Evolutionary conservation across 2,113 vertebrate species (phyloP).

Genomic region (Toxotes chatareus): DNA sequence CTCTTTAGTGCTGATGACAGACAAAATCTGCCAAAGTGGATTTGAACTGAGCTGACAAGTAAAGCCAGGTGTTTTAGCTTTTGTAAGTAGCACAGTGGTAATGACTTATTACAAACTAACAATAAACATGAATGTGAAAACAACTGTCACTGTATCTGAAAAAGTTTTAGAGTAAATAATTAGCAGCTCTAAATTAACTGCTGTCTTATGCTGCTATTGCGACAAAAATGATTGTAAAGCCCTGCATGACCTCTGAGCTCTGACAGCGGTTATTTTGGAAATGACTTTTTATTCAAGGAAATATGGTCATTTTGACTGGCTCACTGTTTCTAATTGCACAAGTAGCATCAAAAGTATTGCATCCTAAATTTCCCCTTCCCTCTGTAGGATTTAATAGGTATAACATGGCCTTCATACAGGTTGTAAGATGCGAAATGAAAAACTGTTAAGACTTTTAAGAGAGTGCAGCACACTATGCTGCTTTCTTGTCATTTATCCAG

Average conservation of each 20-base stretch:
- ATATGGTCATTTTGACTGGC: neutral
- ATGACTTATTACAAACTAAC: neutral
- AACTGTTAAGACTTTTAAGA: neutral
- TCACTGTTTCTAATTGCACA: neutral
- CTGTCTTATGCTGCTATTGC: neutral
- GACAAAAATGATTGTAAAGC: neutral
- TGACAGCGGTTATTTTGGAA: neutral
- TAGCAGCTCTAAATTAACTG: neutral
- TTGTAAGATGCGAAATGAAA: neutral
- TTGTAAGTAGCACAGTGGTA: neutral
- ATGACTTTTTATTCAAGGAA: neutral
- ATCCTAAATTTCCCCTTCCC: neutral
- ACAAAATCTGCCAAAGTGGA: neutral
- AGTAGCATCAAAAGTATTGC: neutral
- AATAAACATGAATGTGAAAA: neutral
- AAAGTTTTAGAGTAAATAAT: neutral
- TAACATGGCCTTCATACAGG: neutral
- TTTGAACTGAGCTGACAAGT: neutral
- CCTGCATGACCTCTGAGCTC: neutral
- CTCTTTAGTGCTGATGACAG: neutral
- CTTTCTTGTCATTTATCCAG: constrained; percentile 7
- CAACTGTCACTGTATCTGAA: neutral
- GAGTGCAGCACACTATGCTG: neutral
- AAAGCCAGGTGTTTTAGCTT: neutral
- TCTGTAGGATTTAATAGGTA: neutral